Base-by-base conservation (phyloP, 2,888 invertebrate genomes). In the Caenorhabditis sp. region DNA sequence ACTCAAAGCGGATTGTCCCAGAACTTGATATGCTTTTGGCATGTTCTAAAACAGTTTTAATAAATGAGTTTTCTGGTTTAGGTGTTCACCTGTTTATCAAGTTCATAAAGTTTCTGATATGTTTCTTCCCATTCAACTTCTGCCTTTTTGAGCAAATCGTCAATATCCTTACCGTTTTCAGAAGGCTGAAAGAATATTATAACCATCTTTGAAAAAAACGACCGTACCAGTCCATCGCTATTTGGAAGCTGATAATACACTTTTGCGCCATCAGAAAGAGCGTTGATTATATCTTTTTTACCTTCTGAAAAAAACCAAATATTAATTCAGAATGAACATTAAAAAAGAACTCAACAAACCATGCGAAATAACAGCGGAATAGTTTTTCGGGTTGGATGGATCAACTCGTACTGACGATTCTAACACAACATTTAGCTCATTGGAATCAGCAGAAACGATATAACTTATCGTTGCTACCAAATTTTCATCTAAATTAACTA, bases 11-110 rank as follows among this genome's bases (percentile, higher is more conserved):
- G 55, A 40, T 24, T 70, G 15, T 2, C 64, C 58, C 20, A 79
- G 20, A 22, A 60, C 60, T 44, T 71, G 51, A 26, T 79, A 79
- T 2, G 61, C 67, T 35, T 32, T 53, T 18, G 79, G 79, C 1
- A 79, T 47, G 40, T 55, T 64, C 44, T 68, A 28, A 37, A 68
- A 58, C n/a, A n/a, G n/a, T n/a, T n/a, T n/a, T n/a, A n/a, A 72
- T 20, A 32, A 32, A 32, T 32, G 5, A 32, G 5, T 32, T 6
- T 9, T 32, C 9, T 32, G 32, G 4, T 32, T 6, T 6, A 32
- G 5, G 9, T 32, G 32, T 32, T 32, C 28, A 71, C 24, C 20
- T 28, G 24, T 9, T 53, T 13, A 9, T 62, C 24, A 5, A 55
- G 18, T 44, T 55, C 47, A 1, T 26, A 28, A 24, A 62, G 18